A percentile compares a stretch with the other conserved stretches of the same genome.
Evolutionary conservation across 1,140 invertebrate genomes (phyloP).

Genomic region (Dinoponera quadriceps): DNA sequence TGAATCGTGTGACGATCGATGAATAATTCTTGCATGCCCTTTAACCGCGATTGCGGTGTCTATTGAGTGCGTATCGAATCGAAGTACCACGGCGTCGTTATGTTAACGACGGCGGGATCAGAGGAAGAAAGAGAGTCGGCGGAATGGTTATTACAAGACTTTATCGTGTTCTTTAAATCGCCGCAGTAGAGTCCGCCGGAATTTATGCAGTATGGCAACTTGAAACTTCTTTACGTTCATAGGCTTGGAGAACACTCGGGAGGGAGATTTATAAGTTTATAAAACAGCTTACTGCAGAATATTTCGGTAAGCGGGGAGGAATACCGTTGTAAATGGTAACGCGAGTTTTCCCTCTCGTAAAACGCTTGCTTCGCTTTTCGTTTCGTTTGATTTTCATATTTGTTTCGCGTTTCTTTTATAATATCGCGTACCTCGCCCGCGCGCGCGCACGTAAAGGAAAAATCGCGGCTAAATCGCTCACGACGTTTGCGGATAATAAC

Average conservation of each 20-base stretch:
- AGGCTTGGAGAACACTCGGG: conserved; percentile 26
- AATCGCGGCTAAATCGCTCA: background rate
- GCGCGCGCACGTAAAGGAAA: background rate
- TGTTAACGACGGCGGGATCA: conserved; percentile 25
- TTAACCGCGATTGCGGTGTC: background rate
- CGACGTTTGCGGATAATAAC: conserved; percentile 33
- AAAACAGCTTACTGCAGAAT: conserved; percentile 50
- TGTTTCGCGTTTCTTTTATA: conserved; percentile 9
- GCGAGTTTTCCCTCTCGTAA: conserved; percentile 48
- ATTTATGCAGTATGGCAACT: conserved; percentile 60
- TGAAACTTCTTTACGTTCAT: conserved; percentile 57
- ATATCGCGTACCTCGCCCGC: background rate
- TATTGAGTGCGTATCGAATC: conserved; percentile 3
- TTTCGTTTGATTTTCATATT: conserved; percentile 48
- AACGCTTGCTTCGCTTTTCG: conserved; percentile 55
- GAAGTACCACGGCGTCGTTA: conserved; percentile 34
- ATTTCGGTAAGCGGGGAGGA: conserved; percentile 37
- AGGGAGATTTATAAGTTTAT: conserved; percentile 52
- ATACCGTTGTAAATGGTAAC: conserved; percentile 42
- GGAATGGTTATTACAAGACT: conserved; percentile 44
- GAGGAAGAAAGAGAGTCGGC: too few species aligned
- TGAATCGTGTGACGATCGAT: background rate
- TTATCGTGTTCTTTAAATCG: conserved; percentile 64
- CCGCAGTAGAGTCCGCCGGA: conserved; percentile 53
- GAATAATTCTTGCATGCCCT: background rate